Conservation (phyloP, 1,140 invertebrate species). For the Drosophila sturtevanti region DNA sequence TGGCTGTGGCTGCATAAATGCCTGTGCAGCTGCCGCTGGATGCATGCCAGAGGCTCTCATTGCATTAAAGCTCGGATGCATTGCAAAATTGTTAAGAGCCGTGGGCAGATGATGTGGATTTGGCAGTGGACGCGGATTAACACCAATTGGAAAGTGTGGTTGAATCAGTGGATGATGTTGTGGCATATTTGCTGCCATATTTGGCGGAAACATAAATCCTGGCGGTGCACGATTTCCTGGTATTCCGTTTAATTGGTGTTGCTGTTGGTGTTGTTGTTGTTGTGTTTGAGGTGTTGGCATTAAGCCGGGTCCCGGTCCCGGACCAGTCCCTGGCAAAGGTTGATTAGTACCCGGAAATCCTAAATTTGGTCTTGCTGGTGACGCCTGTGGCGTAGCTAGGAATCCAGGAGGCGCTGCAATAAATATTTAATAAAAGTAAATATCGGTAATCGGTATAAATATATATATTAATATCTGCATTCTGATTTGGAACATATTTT, state of each 20-base stretch:
- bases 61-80: slow-evolving; percentile 82
- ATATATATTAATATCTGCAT: too few species aligned
- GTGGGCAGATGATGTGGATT: slow-evolving; percentile 78
- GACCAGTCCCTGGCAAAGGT: slow-evolving; percentile 53
- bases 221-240: slow-evolving; percentile 63
- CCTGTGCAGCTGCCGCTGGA: slow-evolving; percentile 51
- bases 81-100: slow-evolving; percentile 81
- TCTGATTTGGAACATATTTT: too few species aligned
- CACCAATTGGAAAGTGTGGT: slow-evolving; percentile 61
- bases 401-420: slow-evolving; percentile 68
- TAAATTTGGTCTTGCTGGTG: slow-evolving; percentile 64
- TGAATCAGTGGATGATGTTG: slow-evolving; percentile 66
- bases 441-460: too few species aligned
- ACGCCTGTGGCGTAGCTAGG: slow-evolving; percentile 56
- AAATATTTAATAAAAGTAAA: too few species aligned
- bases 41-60: slow-evolving; percentile 79
- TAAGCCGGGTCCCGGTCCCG: slow-evolving; percentile 51
- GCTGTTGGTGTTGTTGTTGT: slow-evolving; percentile 35
- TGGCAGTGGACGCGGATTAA: slow-evolving; percentile 76
- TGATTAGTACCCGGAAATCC: slow-evolving; percentile 58
- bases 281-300: slow-evolving; percentile 61
- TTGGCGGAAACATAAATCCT: slow-evolving; percentile 66
- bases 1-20: slow-evolving; percentile 83
- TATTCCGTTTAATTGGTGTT: slow-evolving; percentile 56
- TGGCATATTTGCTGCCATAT: slow-evolving; percentile 53